phyloP scores from a whole-genome alignment of 2,888 invertebrate species.

The Ophioninae sp. region DNA sequence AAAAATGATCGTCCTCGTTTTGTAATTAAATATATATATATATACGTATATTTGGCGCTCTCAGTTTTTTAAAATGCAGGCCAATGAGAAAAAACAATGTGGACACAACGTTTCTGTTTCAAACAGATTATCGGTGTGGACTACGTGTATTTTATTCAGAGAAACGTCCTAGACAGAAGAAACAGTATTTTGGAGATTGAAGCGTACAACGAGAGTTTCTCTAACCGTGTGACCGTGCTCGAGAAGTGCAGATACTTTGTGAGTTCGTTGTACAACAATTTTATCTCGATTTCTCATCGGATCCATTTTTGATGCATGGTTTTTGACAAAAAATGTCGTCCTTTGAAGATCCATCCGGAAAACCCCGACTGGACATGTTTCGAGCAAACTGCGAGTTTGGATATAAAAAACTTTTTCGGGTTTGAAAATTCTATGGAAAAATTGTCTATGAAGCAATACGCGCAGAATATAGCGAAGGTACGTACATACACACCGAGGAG shows the following conservation, averaged over 20 bases:
- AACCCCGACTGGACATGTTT: conserved; percentile 98
- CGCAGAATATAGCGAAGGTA: conserved; percentile 90
- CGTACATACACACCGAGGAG: not conserved
- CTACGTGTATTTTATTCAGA: conserved; percentile 94
- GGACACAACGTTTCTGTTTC: conserved; percentile 30
- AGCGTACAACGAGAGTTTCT: conserved; percentile 95
- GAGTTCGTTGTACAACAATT: conserved; percentile 80
- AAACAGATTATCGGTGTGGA: conserved; percentile 95
- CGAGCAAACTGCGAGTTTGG: conserved; percentile 94
- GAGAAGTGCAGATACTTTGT: conserved; percentile 95
- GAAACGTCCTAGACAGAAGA: conserved; percentile 91
- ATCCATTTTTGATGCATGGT: not conserved
- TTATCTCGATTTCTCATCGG: not conserved
- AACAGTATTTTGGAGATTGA: conserved; percentile 92
- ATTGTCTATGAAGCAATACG: conserved; percentile 97
- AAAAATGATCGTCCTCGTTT: not conserved
- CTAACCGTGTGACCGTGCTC: conserved; percentile 90
- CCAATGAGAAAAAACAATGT: not conserved
- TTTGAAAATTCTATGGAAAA: conserved; percentile 97
- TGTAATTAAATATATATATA: not conserved
- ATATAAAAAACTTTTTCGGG: conserved; percentile 97
- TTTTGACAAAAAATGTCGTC: not conserved
- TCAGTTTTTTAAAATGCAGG: not conserved
- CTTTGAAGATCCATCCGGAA: conserved; percentile 92
- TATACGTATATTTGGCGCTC: not conserved